A percentile compares a stretch with the other conserved stretches of the same genome.
Conservation (phyloP, 2,797 vertebrate genomes). For the Enteromius afrohamiltoni region DNA sequence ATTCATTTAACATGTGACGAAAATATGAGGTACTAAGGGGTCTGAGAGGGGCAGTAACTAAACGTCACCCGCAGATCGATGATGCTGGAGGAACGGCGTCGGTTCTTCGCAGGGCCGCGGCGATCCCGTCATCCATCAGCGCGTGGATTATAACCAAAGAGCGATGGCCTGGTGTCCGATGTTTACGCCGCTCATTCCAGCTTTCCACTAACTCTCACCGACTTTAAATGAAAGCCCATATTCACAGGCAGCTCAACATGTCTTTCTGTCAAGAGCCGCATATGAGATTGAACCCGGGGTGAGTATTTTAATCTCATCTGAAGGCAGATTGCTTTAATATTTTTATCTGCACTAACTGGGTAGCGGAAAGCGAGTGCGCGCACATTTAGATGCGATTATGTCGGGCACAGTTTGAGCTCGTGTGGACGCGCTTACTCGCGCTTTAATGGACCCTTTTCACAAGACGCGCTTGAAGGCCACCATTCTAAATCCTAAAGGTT, state of each 20-base stretch:
- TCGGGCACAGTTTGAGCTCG: neutral
- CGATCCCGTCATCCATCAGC: constrained; percentile 44
- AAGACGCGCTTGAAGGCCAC: neutral
- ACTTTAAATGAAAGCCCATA: constrained; percentile 48
- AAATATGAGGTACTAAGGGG: constrained; percentile 54
- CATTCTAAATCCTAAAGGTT: neutral
- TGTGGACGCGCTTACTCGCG: constrained; percentile 47
- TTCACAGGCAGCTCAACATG: constrained; percentile 53
- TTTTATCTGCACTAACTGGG: constrained; percentile 41
- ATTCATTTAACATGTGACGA: constrained; percentile 42
- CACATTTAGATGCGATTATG: constrained; percentile 46
- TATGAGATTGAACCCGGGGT: constrained; percentile 47
- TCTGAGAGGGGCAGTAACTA: constrained; percentile 28
- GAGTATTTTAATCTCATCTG: constrained; percentile 47
- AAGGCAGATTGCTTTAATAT: constrained; percentile 50
- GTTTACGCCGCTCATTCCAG: constrained; percentile 46
- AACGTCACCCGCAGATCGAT: constrained; percentile 39
- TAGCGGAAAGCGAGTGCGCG: constrained; percentile 5
- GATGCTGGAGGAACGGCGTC: constrained; percentile 5
- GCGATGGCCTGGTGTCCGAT: constrained; percentile 42
- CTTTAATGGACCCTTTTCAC: constrained; percentile 33
- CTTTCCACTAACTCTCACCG: constrained; percentile 31
- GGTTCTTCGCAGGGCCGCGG: neutral
- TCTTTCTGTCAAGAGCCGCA: constrained; percentile 56
- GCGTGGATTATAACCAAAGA: constrained; percentile 52